Evolutionary conservation across 2,888 invertebrate species (phyloP).

Genomic region (Lysandra bellargus): DNA sequence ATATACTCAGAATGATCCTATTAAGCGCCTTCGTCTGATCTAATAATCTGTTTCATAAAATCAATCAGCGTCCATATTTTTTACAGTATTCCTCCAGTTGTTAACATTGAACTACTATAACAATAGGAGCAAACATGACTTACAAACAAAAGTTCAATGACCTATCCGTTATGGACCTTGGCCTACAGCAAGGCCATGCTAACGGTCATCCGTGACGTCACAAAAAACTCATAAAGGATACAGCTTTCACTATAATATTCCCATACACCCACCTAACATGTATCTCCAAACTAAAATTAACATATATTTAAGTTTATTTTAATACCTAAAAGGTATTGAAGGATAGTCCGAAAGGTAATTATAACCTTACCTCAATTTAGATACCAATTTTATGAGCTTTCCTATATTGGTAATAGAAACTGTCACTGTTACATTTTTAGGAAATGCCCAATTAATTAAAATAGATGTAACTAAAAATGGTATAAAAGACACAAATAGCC

Average conservation of each 20-base stretch:
- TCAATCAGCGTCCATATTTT: background rate
- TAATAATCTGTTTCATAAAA: background rate
- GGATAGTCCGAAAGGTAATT: background rate
- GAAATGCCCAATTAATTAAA: background rate
- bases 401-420: background rate
- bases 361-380: background rate
- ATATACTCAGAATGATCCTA: no score
- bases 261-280: background rate
- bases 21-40: no score
- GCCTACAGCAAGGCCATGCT: conserved; percentile 17
- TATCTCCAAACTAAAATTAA: background rate
- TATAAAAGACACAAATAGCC: no score
- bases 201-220: conserved; percentile 23
- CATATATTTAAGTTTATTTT: background rate
- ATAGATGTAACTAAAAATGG: no score
- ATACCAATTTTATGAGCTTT: background rate
- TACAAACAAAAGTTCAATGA: conserved; percentile 5
- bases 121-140: background rate
- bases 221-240: background rate
- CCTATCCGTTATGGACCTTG: conserved; percentile 21
- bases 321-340: background rate
- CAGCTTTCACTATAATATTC: background rate
- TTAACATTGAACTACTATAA: conserved; percentile 1
- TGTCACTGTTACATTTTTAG: background rate
- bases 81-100: background rate